Evolutionary conservation across 2,113 vertebrate genomes (phyloP), one percentile per base, ranked within the genome.

Genomic region (Numida meleagris): DNA sequence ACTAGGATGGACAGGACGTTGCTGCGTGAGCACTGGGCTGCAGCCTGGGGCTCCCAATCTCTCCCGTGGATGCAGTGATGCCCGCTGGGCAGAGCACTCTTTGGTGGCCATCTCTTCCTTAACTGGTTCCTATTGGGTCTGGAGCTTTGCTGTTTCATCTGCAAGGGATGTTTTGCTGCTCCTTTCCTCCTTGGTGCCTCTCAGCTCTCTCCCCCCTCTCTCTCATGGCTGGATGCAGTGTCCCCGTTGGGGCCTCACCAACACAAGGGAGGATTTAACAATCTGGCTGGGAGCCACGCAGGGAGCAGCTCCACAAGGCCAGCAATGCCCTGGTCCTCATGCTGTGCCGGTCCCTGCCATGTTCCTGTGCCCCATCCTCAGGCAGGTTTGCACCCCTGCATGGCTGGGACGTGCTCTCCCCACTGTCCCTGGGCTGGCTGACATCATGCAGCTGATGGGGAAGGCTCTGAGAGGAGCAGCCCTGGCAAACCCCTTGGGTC

Each of bases 91-190:
- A 45, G 2, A 53, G 46, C 57, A 18, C 1, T 14, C 9, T 14
- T 27, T 0, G 1, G 68, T 38, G 72, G 15, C 18, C 0, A 0
- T 33, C 0, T 34, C 31, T 70, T 9, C 42, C 72, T 27, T 8
- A 4, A 6, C 36, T 14, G 50, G 36, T 8, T 85, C 55, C 72
- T 55, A 0, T 58, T 20, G 66, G 75, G 29, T 29, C 18, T 6
- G 50, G 4, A 1, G 4, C 21, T 6, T 21, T 7, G 0, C 3
- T 18, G 40, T 55, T 66, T 29, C 14, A 11, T 27, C 45, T 43
- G 63, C 63, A 50, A 50, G n/a, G 75, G 42, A 38, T 0, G 3
- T 34, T 71, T 4, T 2, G 74, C 57, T 78, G 87, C 42, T 74
- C 20, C 51, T 17, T 57, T 53, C 53, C 33, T 3, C 53, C 34